Base-by-base conservation (phyloP, 2,888 invertebrate species). In the Noctua fimbriata region DNA sequence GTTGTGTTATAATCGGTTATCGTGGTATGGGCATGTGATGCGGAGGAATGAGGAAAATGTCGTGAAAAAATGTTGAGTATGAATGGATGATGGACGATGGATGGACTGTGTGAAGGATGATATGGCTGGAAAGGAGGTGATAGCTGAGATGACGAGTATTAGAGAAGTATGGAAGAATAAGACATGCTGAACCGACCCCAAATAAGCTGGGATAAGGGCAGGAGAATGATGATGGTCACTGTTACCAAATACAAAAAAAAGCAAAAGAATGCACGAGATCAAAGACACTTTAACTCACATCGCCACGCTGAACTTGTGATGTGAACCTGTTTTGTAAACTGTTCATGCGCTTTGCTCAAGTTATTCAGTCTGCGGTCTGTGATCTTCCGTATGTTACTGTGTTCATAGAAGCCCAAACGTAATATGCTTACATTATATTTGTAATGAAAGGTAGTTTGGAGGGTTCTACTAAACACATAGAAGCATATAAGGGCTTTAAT, bases 301-400 rank as follows among this genome's bases (percentile, higher is more conserved):
- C 4, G 2, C 41, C 18, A 7, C 28, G 24, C 16, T 1, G 32
- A 47, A 12, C 18, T 28, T 32, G 24, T 69, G n/a, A 60, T 44
- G 47, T 14, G n/a, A 36, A 32, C 12, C 55, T 52, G 10, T 18
- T 6, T 49, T 63, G 60, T 49, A 74, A 49, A 52, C 12, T 60
- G 36, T 49, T 41, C 28, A 52, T 5, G 49, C 41, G 49, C 49
- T 77, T 4, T 16, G 63, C 32, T 41, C 47, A 24, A 7, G 60
- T 49, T 63, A 49, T 76, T 73, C 49, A 73, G 60, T 41, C 28
- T 63, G 60, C 24, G 76, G 78, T 78, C 32, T n/a, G 49, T 55
- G 52, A 32, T 58, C 21, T 60, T 44, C 10, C 32, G 47, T 32
- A 1, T 73, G 36, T 12, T n/a, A 55, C 65, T 65, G 41, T 49